These are phyloP conservation scores for Hemithea aestivaria DNA, from an alignment of 2,888 invertebrate genomes.

Conservation along the genomic window DNA sequence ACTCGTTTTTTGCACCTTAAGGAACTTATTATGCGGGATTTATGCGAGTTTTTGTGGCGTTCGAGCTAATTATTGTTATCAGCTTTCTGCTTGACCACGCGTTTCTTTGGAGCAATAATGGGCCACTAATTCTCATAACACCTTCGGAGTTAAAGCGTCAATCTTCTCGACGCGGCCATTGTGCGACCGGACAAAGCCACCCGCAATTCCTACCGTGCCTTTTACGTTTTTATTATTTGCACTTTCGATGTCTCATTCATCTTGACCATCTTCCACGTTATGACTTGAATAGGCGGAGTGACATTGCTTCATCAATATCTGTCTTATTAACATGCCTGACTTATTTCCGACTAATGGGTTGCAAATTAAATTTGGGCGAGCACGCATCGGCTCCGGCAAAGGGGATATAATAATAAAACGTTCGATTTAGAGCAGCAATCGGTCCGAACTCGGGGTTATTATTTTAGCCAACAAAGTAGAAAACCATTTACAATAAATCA, in stretches of 20 bases:
- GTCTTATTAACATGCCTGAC: slow-evolving; percentile 22
- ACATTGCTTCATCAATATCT: slow-evolving; percentile 26
- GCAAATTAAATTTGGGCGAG: slow-evolving; percentile 60
- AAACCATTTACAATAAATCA: slow-evolving; percentile 80
- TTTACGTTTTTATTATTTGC: slow-evolving; percentile 67
- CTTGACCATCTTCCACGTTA: slow-evolving; percentile 42
- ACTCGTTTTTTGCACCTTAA: slow-evolving; percentile 59
- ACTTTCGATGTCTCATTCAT: slow-evolving; percentile 68
- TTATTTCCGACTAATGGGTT: slow-evolving; percentile 40
- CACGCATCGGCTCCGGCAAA: slow-evolving; percentile 52
- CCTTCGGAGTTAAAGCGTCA: slow-evolving; percentile 70
- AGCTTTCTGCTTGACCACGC: slow-evolving; percentile 71
- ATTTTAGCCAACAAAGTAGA: slow-evolving; percentile 80
- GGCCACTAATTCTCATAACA: slow-evolving; percentile 76
- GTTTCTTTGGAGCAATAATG: slow-evolving; percentile 70
- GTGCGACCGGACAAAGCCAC: slow-evolving; percentile 65
- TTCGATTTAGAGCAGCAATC: slow-evolving; percentile 72
- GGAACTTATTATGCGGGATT: slow-evolving; percentile 77
- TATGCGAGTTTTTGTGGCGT: slow-evolving; percentile 76
- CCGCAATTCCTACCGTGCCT: slow-evolving; percentile 70
- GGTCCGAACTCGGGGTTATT: slow-evolving; percentile 61
- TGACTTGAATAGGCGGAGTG: slow-evolving; percentile 20
- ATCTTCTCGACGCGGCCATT: slow-evolving; percentile 56
- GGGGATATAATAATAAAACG: slow-evolving; percentile 65
- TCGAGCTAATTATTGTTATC: slow-evolving; percentile 78